Conservation (phyloP, 2,888 invertebrate genomes). For the Terebella lapidaria region DNA sequence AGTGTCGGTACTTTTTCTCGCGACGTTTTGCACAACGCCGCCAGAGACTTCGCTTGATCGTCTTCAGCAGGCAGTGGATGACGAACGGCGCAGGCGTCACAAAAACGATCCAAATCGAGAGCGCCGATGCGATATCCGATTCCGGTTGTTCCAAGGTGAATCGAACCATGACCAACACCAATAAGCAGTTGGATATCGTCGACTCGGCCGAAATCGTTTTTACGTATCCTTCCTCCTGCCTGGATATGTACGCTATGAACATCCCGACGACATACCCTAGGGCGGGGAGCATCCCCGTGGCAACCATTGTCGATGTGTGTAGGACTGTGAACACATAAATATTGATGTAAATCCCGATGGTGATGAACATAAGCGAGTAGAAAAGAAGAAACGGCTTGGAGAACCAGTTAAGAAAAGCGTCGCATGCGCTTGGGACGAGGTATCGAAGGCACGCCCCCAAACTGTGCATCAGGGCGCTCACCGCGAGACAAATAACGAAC, state of each 20-base stretch:
- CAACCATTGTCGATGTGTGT: conserved; percentile 5
- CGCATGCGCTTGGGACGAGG: conserved; percentile 38
- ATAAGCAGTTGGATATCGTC: conserved; percentile 45
- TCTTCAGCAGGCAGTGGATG: conserved; percentile 12
- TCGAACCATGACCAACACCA: conserved; percentile 42
- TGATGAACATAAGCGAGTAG: conserved; percentile 46
- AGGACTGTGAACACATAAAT: conserved; percentile 43
- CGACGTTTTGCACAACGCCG: conserved; percentile 8
- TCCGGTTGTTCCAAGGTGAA: conserved; percentile 44
- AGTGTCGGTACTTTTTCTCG: conserved; percentile 16
- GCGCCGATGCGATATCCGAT: conserved; percentile 41
- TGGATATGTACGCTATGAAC: conserved; percentile 24
- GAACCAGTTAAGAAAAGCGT: conserved; percentile 47
- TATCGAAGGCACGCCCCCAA: conserved; percentile 41
- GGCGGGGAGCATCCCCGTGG: conserved; percentile 11
- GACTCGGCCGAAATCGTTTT: conserved; percentile 46
- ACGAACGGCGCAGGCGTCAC: conserved; percentile 21
- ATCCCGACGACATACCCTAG: conserved; percentile 14
- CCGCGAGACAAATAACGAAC: conserved; percentile 42
- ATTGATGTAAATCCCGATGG: conserved; percentile 52
- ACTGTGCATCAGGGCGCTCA: conserved; percentile 40
- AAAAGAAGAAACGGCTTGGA: conserved; percentile 49
- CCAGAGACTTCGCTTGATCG: neutral
- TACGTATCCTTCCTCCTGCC: conserved; percentile 34
- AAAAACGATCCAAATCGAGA: conserved; percentile 49